Percentiles rank a stretch among this genome's conserved stretches.
Conservation (phyloP, 2,113 vertebrate genomes). For the Numida meleagris region DNA sequence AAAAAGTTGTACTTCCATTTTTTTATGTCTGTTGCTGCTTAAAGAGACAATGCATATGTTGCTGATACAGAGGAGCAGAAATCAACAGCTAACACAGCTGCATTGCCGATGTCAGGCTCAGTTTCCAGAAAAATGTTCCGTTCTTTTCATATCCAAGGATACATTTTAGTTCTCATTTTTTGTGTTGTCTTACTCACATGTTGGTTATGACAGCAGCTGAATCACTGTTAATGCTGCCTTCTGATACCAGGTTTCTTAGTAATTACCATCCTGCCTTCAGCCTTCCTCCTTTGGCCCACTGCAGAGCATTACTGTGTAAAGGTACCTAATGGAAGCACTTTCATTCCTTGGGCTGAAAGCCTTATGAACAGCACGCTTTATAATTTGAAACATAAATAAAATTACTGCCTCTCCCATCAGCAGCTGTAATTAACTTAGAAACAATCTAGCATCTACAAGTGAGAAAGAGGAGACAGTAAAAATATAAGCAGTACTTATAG, state of each 20-base stretch:
- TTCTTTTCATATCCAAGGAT: neutral
- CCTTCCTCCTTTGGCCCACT: neutral
- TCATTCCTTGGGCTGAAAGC: neutral
- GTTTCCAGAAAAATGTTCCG: neutral
- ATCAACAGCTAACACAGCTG: neutral
- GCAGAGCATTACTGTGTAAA: neutral
- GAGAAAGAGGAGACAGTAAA: neutral
- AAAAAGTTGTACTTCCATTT: neutral
- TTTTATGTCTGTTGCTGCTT: neutral
- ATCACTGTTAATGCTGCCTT: neutral
- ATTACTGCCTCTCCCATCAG: neutral
- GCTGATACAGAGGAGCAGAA: neutral
- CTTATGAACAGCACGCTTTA: neutral
- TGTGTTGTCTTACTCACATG: neutral
- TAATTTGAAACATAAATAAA: neutral
- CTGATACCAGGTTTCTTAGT: neutral
- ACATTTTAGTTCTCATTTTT: neutral
- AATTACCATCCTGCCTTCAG: neutral
- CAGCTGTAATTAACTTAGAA: slow-evolving; percentile 25
- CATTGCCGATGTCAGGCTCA: neutral
- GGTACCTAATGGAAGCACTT: neutral
- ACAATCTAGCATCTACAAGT: neutral
- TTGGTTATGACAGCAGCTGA: neutral
- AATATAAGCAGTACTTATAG: neutral
- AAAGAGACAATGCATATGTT: neutral